Conservation (phyloP, 1,140 invertebrate species). For the Lepidurus couesii region DNA sequence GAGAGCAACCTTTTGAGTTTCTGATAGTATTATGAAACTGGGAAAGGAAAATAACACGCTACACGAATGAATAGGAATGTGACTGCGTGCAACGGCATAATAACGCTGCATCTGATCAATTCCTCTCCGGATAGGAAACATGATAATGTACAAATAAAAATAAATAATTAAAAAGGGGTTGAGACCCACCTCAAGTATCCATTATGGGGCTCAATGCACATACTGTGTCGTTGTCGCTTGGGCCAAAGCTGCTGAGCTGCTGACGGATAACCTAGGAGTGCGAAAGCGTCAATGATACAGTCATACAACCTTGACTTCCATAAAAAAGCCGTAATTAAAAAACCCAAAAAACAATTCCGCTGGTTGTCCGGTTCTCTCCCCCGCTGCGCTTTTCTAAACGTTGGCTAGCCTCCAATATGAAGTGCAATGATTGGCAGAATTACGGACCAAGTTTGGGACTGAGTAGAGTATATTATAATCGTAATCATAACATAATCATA, state of each 20-base stretch:
- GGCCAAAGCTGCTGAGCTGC: neutral
- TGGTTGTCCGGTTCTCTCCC: neutral
- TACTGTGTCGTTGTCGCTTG: slow-evolving; percentile 10
- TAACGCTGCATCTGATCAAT: neutral
- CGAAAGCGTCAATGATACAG: neutral
- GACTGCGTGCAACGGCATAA: neutral
- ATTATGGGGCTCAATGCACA: neutral
- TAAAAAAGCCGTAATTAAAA: neutral
- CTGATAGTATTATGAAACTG: neutral
- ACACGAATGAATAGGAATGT: neutral
- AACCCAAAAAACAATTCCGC: neutral
- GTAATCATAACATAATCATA: slow-evolving; percentile 3
- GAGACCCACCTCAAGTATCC: slow-evolving; percentile 12
- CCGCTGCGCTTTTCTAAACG: neutral
- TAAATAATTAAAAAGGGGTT: neutral
- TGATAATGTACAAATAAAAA: neutral
- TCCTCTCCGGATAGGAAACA: neutral
- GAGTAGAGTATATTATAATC: neutral
- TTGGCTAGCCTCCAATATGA: neutral
- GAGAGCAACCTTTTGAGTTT: neutral
- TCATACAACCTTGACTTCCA: slow-evolving; percentile 11
- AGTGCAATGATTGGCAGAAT: neutral
- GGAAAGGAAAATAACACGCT: neutral
- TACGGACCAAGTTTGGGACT: neutral
- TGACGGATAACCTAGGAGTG: neutral